Base-by-base conservation (phyloP, 2,113 vertebrate species). In the Argyrosomus japonicus region DNA sequence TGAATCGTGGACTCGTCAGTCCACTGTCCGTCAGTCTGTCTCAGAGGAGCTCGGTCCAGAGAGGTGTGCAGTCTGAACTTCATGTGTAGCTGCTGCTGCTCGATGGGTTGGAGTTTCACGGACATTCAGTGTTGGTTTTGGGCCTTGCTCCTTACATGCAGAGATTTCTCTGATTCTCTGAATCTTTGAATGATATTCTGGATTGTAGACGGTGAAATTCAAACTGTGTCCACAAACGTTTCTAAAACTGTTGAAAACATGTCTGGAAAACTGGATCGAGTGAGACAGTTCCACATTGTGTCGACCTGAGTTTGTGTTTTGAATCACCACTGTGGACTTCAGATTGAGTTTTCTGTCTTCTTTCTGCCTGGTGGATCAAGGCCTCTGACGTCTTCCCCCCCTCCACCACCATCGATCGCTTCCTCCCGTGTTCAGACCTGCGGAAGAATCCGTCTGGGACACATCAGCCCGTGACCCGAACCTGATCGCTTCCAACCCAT, bases 321-420 rank as follows among this genome's bases (percentile, higher is more conserved):
- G 75, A 75, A 0, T 86, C 58, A 3, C 45, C 7, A 36, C 85
- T 77, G 80, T 3, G 83, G 82, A 81, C 81, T 54, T 79, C 79
- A 71, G 60, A 90, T 88, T 90, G 84, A 87, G 68, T 78, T 85
- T 69, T 84, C 77, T 36, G 25, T 71, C 65, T 81, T 25, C 77
- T 73, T 81, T 84, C 88, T 64, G 63, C 87, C 63, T 74, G 86
- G 73, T 10, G 29, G 82, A 89, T 89, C 87, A 89, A 87, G 82
- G 74, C 69, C 79, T 67, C 77, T 27, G 60, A 57, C 74, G 17
- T 21, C 68, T 51, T 36, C 23, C 54, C 62, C 75, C 32, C 5
- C 32, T 40, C 36, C 36, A 40, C 32, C 32, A 36, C 36, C 36
- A 91, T 91, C 83, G 82, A 91, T 87, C 64, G 56, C 88, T 70